A percentile compares a stretch with the other conserved stretches of the same genome.
Evolutionary conservation across 2,888 invertebrate species (phyloP).

Genomic region (Pharmacophagus antenor): DNA sequence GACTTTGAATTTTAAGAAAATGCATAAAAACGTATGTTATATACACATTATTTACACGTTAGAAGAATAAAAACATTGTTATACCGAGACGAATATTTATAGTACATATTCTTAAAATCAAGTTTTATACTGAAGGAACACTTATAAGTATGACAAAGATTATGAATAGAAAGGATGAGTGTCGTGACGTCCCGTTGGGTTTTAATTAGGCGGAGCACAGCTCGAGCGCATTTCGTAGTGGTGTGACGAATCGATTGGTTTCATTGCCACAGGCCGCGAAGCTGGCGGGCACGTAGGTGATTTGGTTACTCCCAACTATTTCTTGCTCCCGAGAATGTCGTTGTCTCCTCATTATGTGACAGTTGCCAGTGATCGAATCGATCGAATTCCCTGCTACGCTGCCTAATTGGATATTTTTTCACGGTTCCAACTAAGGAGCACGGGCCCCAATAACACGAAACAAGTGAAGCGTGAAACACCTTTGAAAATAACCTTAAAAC

Average conservation of each 20-base stretch:
- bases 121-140: background rate
- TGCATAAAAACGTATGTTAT: too few species aligned
- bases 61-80: too few species aligned
- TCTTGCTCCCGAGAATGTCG: constrained; percentile 64
- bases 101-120: too few species aligned
- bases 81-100: too few species aligned
- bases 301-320: constrained; percentile 66
- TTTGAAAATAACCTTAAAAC: constrained; percentile 24
- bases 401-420: constrained; percentile 71
- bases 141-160: constrained; percentile 37
- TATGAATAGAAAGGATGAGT: constrained; percentile 51
- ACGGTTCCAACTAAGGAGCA: constrained; percentile 56
- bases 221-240: constrained; percentile 64
- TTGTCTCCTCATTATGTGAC: constrained; percentile 72
- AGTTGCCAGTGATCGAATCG: constrained; percentile 63
- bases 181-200: constrained; percentile 70
- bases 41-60: too few species aligned
- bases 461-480: constrained; percentile 26
- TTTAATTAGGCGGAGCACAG: constrained; percentile 75
- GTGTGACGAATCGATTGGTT: constrained; percentile 75
- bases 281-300: constrained; percentile 68
- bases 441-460: constrained; percentile 38
- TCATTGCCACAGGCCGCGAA: constrained; percentile 55
- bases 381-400: constrained; percentile 61
- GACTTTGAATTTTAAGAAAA: too few species aligned